phyloP scores from a whole-genome alignment of 2,113 vertebrate species.

The Columba janthina region DNA sequence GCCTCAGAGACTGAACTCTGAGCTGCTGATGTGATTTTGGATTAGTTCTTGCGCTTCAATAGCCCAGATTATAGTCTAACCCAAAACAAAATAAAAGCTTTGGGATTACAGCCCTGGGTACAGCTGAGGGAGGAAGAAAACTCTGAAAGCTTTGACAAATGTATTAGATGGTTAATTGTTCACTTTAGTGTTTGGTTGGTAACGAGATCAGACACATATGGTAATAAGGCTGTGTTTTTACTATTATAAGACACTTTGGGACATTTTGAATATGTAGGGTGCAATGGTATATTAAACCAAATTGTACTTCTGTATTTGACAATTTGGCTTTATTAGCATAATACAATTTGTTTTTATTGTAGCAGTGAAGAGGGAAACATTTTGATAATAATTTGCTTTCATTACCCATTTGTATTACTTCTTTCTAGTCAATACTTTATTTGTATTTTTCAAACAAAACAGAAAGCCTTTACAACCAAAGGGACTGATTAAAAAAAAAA shows the following conservation, averaged over 20 bases:
- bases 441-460: constrained; percentile 13
- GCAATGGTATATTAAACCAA: constrained; percentile 28
- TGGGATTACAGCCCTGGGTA: not conserved
- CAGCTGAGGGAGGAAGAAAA: not conserved
- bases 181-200: constrained; percentile 18
- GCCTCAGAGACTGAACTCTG: not conserved
- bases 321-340: constrained; percentile 45
- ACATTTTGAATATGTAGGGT: constrained; percentile 1
- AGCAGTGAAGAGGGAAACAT: constrained; percentile 3
- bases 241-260: constrained; percentile 12
- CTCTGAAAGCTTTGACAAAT: not conserved
- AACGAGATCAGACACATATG: not conserved
- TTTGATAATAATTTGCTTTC: constrained; percentile 53
- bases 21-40: not conserved
- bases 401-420: constrained; percentile 38
- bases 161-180: constrained; percentile 27
- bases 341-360: constrained; percentile 51
- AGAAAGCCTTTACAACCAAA: not conserved
- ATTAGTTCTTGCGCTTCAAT: not conserved
- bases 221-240: not conserved
- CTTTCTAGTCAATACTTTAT: constrained; percentile 9
- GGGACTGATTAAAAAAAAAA: not conserved
- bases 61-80: not conserved
- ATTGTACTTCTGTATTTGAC: constrained; percentile 35
- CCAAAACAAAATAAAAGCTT: not conserved